These are phyloP conservation scores for Pachycephala philippinensis DNA, from an alignment of 2,113 vertebrate genomes.

Conservation along the genomic window DNA sequence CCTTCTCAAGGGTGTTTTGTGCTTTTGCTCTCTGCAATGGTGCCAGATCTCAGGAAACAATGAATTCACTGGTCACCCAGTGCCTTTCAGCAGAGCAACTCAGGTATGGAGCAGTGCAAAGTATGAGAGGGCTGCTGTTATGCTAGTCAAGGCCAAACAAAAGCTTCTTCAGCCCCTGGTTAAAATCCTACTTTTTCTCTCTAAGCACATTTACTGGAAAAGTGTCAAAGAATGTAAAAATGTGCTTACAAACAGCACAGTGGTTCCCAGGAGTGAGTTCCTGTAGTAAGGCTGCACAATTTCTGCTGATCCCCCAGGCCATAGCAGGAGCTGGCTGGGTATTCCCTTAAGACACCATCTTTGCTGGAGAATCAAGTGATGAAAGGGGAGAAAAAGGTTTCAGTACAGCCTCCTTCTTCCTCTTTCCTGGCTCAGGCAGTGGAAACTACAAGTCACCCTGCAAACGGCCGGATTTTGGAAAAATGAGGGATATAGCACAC, in stretches of 20 bases:
- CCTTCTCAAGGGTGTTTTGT: neutral
- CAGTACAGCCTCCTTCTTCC: neutral
- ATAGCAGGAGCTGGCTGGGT: neutral
- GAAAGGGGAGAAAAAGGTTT: neutral
- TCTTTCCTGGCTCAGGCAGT: neutral
- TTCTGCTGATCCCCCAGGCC: neutral
- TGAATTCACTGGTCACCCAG: neutral
- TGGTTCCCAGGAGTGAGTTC: neutral
- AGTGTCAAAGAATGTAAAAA: neutral
- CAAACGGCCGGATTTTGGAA: neutral
- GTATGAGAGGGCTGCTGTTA: neutral
- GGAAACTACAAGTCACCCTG: neutral
- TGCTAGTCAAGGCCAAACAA: neutral
- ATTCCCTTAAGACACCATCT: neutral
- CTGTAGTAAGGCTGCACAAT: neutral
- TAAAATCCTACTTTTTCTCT: neutral
- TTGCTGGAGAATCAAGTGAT: neutral
- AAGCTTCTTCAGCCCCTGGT: neutral
- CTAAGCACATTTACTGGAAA: neutral
- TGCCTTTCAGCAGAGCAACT: neutral
- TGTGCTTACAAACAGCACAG: neutral
- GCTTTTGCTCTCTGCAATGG: neutral
- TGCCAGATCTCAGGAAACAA: neutral
- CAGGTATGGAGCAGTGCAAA: neutral
- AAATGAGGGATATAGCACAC: neutral